A percentile compares a stretch with the other conserved stretches of the same genome.
Evolutionary conservation across 2,888 invertebrate genomes (phyloP).

Genomic region (Chrysolina haemoptera): DNA sequence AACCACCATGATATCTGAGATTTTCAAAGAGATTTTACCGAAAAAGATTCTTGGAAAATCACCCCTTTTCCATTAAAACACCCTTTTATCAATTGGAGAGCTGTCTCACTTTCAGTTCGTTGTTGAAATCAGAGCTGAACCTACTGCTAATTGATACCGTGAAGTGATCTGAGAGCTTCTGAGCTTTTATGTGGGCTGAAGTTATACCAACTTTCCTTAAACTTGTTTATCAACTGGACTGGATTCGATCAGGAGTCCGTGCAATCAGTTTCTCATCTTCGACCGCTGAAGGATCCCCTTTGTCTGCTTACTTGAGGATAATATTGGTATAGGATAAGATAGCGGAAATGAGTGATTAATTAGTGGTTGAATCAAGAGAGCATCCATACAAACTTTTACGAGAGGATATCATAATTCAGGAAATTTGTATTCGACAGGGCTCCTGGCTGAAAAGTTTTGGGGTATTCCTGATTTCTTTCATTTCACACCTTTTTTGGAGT

Average conservation of each 20-base stretch:
- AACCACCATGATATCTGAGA: background rate
- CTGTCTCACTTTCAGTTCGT: constrained; percentile 7
- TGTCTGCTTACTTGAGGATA: background rate
- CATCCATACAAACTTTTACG: no score
- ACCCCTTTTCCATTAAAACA: background rate
- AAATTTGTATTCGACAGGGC: no score
- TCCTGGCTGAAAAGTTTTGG: no score
- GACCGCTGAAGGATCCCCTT: background rate
- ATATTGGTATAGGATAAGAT: background rate
- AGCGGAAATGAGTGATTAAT: background rate
- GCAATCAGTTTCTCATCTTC: constrained; percentile 15
- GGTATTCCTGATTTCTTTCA: no score
- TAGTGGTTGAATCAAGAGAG: background rate
- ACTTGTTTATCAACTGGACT: constrained; percentile 25
- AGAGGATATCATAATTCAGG: no score
- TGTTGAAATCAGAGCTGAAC: constrained; percentile 7
- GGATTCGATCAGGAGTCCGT: background rate
- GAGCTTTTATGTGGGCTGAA: constrained; percentile 17
- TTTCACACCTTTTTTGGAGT: no score
- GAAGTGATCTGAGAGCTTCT: constrained; percentile 22
- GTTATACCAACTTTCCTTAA: constrained; percentile 19
- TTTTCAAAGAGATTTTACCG: background rate
- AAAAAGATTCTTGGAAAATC: background rate
- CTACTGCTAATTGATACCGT: constrained; percentile 25
- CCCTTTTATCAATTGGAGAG: background rate